phyloP scores from a whole-genome alignment of 2,797 vertebrate species.

The Sibirionetta formosa region DNA sequence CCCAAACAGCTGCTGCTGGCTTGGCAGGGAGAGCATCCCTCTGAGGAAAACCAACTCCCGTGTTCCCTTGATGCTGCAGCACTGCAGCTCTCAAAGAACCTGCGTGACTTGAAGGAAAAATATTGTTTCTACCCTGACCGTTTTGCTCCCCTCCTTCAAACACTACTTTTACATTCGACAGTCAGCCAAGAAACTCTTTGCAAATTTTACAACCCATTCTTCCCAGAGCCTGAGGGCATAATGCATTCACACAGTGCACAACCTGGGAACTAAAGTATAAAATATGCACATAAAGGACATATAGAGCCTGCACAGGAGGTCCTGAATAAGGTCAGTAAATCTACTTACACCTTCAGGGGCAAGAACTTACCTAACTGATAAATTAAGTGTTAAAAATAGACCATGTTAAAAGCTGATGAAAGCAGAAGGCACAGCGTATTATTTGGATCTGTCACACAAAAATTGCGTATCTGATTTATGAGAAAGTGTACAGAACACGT shows the following conservation, averaged over 20 bases:
- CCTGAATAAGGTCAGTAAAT: background rate
- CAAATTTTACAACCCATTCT: slow-evolving; percentile 11
- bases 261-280: slow-evolving; percentile 6
- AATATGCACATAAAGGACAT: background rate
- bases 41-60: slow-evolving; percentile 26
- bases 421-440: background rate
- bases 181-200: background rate
- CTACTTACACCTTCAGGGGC: background rate
- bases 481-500: background rate
- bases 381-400: slow-evolving; percentile 10
- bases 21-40: slow-evolving; percentile 36
- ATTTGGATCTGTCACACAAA: slow-evolving; percentile 12
- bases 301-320: background rate
- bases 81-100: slow-evolving; percentile 27
- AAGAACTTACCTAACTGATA: background rate
- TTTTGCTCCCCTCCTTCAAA: slow-evolving; percentile 24
- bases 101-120: slow-evolving; percentile 19
- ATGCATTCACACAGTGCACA: background rate
- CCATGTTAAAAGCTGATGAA: background rate
- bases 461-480: background rate
- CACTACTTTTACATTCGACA: background rate
- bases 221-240: background rate
- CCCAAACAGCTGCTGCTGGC: slow-evolving; percentile 29
- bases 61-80: slow-evolving; percentile 22
- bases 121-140: background rate